Base-by-base conservation (phyloP, 1,140 invertebrate species). In the Bombus consobrinus region DNA sequence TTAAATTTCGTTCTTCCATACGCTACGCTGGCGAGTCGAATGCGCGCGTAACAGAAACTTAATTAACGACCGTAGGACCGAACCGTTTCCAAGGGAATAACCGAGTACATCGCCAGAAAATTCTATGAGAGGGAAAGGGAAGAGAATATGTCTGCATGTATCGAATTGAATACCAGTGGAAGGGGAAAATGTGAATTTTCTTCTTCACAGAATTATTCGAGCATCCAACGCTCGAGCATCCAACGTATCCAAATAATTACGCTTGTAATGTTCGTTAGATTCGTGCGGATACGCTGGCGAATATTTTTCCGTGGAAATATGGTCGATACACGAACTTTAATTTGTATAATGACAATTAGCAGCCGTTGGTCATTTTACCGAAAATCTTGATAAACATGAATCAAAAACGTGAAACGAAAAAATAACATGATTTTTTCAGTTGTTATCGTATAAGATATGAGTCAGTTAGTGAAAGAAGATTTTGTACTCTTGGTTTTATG, bases 211-310 rank as follows among this genome's bases (percentile, higher is more conserved):
- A 76, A 76, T 76, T 76, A 83, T 39, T n/a, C 73, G 43, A 18
- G 28, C 59, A 25, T 64, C n/a, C 37, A 62, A 4, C n/a, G 59
- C n/a, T n/a, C 73, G 43, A 18, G 28, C 59, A 25, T 64, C n/a
- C 37, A 62, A 4, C n/a, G 59, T n/a, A n/a, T n/a, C n/a, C n/a
- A n/a, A 34, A 79, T 18, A 76, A 83, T 83, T 68, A 68, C 59
- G 59, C 5, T 37, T 22, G 34, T 77, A 69, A 77, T 57, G 25
- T 69, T 83, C 62, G 3, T 69, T 47, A 39, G 62, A 68, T 12
- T 28, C 15, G 8, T 5, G 62, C 10, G 15, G 22, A 34, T n/a
- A 22, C 57, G 25, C 25, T 1, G 53, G n/a, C 25, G 74, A 37
- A 5, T n/a, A 59, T 18, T 18, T 64, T 64, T 41, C 15, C 28